Conservation (phyloP, 2,797 vertebrate species). For the Benthosema pterotum region DNA sequence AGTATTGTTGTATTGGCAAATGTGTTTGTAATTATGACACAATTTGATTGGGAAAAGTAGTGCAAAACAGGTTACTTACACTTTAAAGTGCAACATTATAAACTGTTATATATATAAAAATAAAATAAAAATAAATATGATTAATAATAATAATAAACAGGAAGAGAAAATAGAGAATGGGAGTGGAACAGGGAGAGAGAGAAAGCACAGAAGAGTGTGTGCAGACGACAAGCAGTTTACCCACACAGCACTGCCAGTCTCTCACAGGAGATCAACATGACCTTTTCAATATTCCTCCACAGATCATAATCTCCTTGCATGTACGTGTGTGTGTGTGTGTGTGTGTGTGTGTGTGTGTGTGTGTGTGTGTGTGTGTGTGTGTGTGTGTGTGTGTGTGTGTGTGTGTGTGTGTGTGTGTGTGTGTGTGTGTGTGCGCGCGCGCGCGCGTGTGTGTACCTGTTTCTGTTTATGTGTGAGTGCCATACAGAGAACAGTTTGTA, state of each 20-base stretch:
- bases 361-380: slow-evolving; percentile 22
- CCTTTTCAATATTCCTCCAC: slow-evolving; percentile 54
- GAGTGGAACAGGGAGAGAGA: background rate
- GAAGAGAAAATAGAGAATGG: background rate
- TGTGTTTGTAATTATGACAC: no score
- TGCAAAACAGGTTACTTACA: no score
- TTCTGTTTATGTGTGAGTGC: no score
- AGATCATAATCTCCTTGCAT: slow-evolving; percentile 37
- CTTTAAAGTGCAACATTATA: no score
- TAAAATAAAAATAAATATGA: no score
- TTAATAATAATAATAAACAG: background rate
- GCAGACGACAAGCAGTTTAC: slow-evolving; percentile 45
- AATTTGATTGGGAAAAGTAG: no score
- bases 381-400: slow-evolving; percentile 11
- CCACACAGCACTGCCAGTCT: slow-evolving; percentile 35
- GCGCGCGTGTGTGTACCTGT: background rate
- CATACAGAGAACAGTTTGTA: no score
- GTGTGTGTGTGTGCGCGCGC: slow-evolving; percentile 19
- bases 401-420: slow-evolving; percentile 13
- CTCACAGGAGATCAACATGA: slow-evolving; percentile 44
- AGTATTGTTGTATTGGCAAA: no score
- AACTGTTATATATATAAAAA: no score
- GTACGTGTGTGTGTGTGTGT: background rate
- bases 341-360: slow-evolving; percentile 3
- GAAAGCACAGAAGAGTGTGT: background rate